Conservation (phyloP, 2,113 vertebrate species). For the Calyptomena viridis region DNA sequence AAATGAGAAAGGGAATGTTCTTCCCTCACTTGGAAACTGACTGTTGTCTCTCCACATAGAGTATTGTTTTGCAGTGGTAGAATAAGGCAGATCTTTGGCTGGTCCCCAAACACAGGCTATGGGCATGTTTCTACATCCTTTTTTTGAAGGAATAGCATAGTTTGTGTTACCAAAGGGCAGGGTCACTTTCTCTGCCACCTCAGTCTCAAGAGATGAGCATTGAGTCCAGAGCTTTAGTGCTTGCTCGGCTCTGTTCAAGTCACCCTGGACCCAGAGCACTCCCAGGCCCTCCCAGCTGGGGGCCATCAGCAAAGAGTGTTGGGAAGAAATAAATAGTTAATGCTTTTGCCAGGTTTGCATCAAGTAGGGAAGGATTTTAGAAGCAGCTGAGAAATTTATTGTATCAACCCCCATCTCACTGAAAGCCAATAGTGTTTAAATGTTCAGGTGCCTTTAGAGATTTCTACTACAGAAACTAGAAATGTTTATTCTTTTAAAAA, state of each 20-base stretch:
- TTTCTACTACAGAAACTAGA: not conserved
- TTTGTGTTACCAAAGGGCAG: not conserved
- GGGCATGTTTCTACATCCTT: not conserved
- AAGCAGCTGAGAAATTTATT: not conserved
- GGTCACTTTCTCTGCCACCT: not conserved
- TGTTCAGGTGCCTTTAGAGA: not conserved
- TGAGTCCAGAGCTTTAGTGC: not conserved
- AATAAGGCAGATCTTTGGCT: not conserved
- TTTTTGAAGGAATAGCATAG: not conserved
- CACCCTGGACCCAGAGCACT: not conserved
- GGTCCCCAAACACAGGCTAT: not conserved
- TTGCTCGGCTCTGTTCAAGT: not conserved
- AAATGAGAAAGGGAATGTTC: not conserved
- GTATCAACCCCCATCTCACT: not conserved
- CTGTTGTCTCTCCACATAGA: not conserved
- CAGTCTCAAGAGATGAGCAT: not conserved
- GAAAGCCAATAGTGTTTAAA: not conserved
- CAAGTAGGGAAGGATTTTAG: not conserved
- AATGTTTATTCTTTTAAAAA: not conserved
- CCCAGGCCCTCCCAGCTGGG: not conserved
- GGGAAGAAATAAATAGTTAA: not conserved
- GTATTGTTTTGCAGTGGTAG: not conserved
- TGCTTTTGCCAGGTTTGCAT: not conserved
- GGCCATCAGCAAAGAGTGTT: not conserved
- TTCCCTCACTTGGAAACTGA: not conserved